A percentile compares a stretch with the other conserved stretches of the same genome.
Evolutionary conservation across 2,113 vertebrate genomes (phyloP).

Genomic region (Cepphus grylle): DNA sequence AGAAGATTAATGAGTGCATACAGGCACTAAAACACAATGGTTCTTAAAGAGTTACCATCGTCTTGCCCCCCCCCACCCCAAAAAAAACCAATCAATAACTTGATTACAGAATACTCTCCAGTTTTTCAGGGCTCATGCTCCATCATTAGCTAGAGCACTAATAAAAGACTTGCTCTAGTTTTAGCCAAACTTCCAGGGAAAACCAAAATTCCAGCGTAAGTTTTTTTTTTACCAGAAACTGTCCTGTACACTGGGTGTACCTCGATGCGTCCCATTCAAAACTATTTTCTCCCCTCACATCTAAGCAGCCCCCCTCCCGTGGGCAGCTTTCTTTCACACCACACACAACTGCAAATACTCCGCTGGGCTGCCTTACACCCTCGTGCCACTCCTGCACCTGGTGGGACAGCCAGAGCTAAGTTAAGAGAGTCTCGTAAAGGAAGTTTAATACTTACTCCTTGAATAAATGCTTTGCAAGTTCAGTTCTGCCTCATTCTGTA

Average conservation of each 20-base stretch:
- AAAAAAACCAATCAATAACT: background rate
- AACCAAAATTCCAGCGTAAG: background rate
- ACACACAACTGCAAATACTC: background rate
- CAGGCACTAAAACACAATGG: rapidly evolving
- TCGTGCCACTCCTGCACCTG: background rate
- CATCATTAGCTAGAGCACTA: background rate
- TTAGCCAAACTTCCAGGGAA: background rate
- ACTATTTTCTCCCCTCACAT: background rate
- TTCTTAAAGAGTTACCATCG: background rate
- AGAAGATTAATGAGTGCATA: background rate
- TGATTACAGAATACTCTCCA: background rate
- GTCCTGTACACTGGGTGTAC: background rate
- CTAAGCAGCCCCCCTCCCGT: background rate
- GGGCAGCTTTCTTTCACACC: background rate
- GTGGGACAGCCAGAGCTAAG: background rate
- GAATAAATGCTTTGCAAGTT: background rate
- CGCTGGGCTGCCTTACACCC: background rate
- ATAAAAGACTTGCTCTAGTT: background rate
- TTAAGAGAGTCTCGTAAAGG: background rate
- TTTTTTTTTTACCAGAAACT: background rate
- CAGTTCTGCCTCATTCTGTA: background rate
- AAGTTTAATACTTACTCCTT: background rate
- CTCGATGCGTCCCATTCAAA: background rate
- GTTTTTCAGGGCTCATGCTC: background rate
- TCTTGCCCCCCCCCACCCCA: background rate